Conservation (phyloP, 2,797 vertebrate genomes). For the Lepidocolaptes lacrymiger region DNA sequence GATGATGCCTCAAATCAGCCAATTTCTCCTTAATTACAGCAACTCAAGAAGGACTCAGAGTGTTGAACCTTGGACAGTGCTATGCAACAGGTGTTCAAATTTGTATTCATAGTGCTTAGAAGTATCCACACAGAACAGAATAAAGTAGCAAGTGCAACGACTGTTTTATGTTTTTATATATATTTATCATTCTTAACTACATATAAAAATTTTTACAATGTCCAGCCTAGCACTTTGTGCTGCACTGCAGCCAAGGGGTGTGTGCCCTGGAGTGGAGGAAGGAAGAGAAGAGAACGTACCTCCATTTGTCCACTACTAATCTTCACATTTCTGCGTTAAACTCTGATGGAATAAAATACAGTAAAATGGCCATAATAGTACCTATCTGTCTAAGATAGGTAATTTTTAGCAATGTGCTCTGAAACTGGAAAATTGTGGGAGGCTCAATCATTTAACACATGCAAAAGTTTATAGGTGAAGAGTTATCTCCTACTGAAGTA, state of each 20-base stretch:
- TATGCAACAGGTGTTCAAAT: not conserved
- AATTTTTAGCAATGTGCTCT: not conserved
- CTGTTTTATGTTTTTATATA: not conserved
- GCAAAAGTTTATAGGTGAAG: not conserved
- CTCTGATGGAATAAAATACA: not conserved
- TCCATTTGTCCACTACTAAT: not conserved
- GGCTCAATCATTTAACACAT: not conserved
- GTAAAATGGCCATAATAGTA: not conserved
- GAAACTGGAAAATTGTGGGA: not conserved
- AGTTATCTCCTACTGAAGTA: not conserved
- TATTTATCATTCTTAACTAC: not conserved
- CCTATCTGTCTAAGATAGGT: not conserved
- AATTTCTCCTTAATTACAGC: not conserved
- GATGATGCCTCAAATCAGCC: not conserved
- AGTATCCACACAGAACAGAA: not conserved
- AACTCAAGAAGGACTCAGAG: not conserved
- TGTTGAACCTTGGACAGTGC: not conserved
- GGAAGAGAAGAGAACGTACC: too few species aligned
- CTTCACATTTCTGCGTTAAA: not conserved
- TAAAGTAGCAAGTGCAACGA: not conserved
- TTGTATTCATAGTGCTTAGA: not conserved
- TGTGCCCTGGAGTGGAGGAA: not conserved
- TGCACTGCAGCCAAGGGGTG: not conserved
- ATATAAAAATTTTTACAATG: too few species aligned
- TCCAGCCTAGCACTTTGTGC: not conserved